Conservation (phyloP, 1,140 invertebrate species). For the Melipona quadrifasciata region DNA sequence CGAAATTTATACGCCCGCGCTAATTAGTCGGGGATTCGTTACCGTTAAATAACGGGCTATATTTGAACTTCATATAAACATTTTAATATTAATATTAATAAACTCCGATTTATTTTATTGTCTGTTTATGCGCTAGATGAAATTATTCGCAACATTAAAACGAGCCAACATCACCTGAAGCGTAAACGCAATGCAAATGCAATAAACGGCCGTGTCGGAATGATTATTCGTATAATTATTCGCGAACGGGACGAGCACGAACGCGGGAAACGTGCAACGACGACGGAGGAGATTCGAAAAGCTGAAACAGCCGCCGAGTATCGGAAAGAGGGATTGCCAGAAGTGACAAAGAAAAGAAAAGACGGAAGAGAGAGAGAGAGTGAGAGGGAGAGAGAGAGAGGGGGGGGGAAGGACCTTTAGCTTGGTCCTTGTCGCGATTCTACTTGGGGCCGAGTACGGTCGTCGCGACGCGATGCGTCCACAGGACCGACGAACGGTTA, state of each 20-base stretch:
- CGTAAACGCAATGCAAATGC: conserved; percentile 16
- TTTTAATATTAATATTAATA: background rate
- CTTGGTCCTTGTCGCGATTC: conserved; percentile 42
- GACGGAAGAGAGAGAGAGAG: background rate
- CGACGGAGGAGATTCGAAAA: conserved; percentile 9
- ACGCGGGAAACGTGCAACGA: background rate
- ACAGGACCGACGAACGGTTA: conserved; percentile 69
- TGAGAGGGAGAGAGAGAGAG: conserved; percentile 7
- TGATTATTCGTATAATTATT: conserved; percentile 30
- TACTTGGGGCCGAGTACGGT: conserved; percentile 54
- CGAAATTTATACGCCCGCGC: background rate
- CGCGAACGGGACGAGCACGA: conserved; percentile 6
- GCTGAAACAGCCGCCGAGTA: background rate
- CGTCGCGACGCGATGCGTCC: conserved; percentile 62
- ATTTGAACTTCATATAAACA: background rate
- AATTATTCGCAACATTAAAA: background rate
- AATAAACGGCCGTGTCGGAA: background rate
- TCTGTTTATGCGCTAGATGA: background rate
- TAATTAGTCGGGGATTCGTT: background rate
- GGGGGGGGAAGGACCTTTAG: conserved; percentile 46
- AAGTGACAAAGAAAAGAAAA: background rate
- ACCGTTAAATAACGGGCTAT: background rate
- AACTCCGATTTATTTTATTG: background rate
- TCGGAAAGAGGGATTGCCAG: background rate
- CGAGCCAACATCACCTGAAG: background rate